These are phyloP conservation scores for Irena cyanogastra DNA, from an alignment of 2,113 vertebrate species.

Conservation along the genomic window DNA sequence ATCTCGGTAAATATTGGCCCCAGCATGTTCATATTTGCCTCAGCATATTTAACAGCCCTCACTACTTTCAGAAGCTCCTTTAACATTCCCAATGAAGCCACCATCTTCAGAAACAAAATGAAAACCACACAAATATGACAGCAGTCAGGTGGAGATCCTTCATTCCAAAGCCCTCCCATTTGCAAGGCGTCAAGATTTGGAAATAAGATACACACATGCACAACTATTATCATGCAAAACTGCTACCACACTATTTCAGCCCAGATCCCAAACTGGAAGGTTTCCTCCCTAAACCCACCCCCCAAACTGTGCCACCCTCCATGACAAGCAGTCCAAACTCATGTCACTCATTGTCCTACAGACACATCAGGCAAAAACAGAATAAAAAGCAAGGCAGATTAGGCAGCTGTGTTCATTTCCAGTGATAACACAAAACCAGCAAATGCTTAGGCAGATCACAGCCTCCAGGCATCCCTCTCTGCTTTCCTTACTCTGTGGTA, in stretches of 20 bases:
- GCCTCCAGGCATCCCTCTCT: neutral
- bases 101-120: neutral
- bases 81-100: neutral
- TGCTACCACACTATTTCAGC: neutral
- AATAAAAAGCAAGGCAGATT: neutral
- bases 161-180: neutral
- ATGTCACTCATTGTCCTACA: neutral
- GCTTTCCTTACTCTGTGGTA: neutral
- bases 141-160: neutral
- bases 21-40: neutral
- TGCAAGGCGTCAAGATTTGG: conserved; percentile 2
- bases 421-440: neutral
- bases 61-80: neutral
- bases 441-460: neutral
- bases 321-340: neutral
- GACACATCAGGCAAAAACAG: neutral
- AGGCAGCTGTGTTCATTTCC: neutral
- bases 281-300: neutral
- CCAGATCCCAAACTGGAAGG: neutral
- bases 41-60: neutral
- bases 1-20: neutral
- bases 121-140: neutral
- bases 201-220: neutral
- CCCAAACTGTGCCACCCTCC: neutral
- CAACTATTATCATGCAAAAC: neutral